A percentile compares a stretch with the other conserved stretches of the same genome.
Conservation (phyloP, 2,113 vertebrate genomes). For the Gorsachius goisagi region DNA sequence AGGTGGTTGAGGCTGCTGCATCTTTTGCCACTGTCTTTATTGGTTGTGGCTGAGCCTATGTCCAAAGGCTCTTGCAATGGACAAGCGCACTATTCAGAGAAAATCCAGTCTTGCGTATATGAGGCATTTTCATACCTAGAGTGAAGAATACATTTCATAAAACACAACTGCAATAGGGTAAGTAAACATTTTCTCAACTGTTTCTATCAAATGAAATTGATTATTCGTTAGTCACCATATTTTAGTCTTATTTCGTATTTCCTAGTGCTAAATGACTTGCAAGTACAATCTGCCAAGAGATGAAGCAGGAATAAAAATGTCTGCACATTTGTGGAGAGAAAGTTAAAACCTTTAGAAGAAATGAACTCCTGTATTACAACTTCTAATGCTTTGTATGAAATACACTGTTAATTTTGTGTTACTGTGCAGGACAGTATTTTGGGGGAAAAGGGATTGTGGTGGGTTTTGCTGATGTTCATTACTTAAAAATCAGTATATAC, state of each 20-base stretch:
- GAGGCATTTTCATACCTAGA: conserved; percentile 30
- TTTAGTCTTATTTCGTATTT: background rate
- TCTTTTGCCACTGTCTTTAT: conserved; percentile 19
- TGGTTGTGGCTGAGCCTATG: conserved; percentile 34
- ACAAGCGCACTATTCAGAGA: conserved; percentile 14
- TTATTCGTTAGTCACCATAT: background rate
- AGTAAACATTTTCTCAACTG: conserved; percentile 27
- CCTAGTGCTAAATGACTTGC: background rate
- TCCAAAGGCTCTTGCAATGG: conserved; percentile 30
- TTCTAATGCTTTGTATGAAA: background rate
- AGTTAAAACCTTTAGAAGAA: background rate
- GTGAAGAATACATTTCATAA: conserved; percentile 26
- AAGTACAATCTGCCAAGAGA: background rate
- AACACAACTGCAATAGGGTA: conserved; percentile 5
- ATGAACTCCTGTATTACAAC: background rate
- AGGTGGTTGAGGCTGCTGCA: conserved; percentile 24
- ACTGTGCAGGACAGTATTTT: background rate
- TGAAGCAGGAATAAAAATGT: background rate
- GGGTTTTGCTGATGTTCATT: background rate
- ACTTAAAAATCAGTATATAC: background rate
- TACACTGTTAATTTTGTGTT: background rate
- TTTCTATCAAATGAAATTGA: background rate
- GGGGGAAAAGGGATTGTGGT: background rate
- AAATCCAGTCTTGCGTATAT: conserved; percentile 9
- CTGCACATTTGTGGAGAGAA: background rate